Evolutionary conservation across 1,140 invertebrate genomes (phyloP).

Genomic region (Saxidomus purpurata): DNA sequence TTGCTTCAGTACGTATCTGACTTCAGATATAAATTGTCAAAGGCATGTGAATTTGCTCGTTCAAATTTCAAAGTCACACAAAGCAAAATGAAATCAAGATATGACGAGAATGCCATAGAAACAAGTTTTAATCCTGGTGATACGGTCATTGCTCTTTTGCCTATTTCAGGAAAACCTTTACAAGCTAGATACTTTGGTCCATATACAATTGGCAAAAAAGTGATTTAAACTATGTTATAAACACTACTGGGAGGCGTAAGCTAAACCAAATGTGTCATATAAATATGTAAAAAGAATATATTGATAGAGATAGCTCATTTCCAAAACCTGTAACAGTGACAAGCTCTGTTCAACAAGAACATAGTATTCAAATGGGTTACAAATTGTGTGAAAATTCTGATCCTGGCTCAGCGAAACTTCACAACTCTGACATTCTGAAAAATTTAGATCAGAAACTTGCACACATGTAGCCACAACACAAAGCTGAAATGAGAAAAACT

Average conservation of each 20-base stretch:
- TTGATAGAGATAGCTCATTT: background rate
- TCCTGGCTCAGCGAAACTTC: background rate
- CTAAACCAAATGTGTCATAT: background rate
- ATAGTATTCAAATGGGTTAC: too few species aligned
- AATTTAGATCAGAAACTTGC: too few species aligned
- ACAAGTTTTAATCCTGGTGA: constrained; percentile 65
- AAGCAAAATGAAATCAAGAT: constrained; percentile 66
- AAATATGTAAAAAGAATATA: background rate
- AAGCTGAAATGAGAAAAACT: too few species aligned
- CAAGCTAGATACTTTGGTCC: background rate
- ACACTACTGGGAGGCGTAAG: background rate
- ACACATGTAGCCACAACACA: too few species aligned
- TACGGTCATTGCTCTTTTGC: background rate
- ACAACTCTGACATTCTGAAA: constrained; percentile 38
- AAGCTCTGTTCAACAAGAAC: too few species aligned
- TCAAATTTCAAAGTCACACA: constrained; percentile 54
- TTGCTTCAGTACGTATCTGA: constrained; percentile 62
- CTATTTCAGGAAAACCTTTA: background rate
- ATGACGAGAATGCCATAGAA: constrained; percentile 66
- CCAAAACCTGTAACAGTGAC: too few species aligned
- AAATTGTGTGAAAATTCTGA: too few species aligned
- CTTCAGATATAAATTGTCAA: constrained; percentile 61
- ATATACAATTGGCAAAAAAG: background rate
- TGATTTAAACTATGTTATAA: background rate
- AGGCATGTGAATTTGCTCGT: constrained; percentile 60